Evolutionary conservation across 2,888 invertebrate species (phyloP).

Genomic region (Ditylenchus weischeri): DNA sequence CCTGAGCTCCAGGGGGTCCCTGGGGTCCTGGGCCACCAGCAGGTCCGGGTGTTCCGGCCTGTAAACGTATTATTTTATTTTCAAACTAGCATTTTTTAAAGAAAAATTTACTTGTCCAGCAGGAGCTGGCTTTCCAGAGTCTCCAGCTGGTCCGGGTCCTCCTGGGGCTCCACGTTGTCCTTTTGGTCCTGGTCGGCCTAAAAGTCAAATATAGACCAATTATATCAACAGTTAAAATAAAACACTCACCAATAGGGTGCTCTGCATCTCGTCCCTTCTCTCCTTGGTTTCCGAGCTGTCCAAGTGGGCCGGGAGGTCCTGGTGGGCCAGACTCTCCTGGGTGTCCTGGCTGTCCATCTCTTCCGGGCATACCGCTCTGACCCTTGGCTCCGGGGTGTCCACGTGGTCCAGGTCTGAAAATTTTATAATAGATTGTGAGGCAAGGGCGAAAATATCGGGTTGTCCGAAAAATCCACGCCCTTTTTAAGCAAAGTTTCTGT

Average conservation of each 20-base stretch:
- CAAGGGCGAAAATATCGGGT: too few species aligned
- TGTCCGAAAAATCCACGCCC: too few species aligned
- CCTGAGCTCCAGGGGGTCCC: constrained; percentile 48
- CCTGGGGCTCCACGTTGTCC: constrained; percentile 52
- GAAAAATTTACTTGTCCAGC: too few species aligned
- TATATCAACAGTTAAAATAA: neutral
- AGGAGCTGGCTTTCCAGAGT: constrained; percentile 49
- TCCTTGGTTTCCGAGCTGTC: constrained; percentile 42
- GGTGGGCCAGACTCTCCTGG: constrained; percentile 52
- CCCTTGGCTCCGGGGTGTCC: constrained; percentile 46
- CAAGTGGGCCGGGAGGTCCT: constrained; percentile 44
- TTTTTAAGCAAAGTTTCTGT: too few species aligned
- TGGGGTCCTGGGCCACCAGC: constrained; percentile 50
- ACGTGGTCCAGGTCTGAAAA: constrained; percentile 45
- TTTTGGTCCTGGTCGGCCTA: constrained; percentile 49
- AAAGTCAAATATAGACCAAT: too few species aligned
- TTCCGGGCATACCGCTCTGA: constrained; percentile 40
- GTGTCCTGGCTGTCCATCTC: constrained; percentile 53
- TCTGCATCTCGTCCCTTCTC: constrained; percentile 57
- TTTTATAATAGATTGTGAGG: too few species aligned
- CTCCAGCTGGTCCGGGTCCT: constrained; percentile 44
- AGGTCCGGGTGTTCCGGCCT: constrained; percentile 50
- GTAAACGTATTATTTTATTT: too few species aligned
- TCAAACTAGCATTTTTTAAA: too few species aligned
- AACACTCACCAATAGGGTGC: constrained; percentile 44